Percentiles rank a stretch among this genome's conserved stretches.
phyloP scores from a whole-genome alignment of 2,888 invertebrate species.

The Drosophila histrio region DNA sequence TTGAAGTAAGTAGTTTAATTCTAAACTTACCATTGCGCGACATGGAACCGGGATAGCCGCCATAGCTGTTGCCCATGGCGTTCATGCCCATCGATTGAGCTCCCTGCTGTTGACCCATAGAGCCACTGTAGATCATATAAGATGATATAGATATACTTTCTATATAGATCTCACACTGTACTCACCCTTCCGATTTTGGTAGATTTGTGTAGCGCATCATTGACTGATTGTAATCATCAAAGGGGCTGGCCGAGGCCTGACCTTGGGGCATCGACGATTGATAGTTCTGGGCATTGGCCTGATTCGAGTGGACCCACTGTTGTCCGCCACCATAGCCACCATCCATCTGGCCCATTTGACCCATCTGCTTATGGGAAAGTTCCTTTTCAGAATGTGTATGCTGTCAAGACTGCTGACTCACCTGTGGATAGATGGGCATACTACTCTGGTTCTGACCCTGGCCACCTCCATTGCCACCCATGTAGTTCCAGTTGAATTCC shows the following conservation, averaged over 20 bases:
- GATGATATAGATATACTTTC: neutral
- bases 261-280: conserved; percentile 12
- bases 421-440: conserved; percentile 45
- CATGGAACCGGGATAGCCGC: conserved; percentile 33
- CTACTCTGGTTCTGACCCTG: neutral
- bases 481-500: conserved; percentile 63
- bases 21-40: conserved; percentile 40
- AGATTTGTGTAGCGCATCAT: conserved; percentile 48
- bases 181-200: conserved; percentile 17
- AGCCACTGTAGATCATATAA: neutral
- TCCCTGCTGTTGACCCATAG: conserved; percentile 15
- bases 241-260: conserved; percentile 18
- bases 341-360: conserved; percentile 41
- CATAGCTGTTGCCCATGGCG: conserved; percentile 35
- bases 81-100: conserved; percentile 33
- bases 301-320: conserved; percentile 68
- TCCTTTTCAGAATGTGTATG: neutral
- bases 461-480: conserved; percentile 20
- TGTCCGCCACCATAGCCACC: conserved; percentile 34
- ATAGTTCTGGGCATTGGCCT: conserved; percentile 21
- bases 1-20: neutral
- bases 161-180: conserved; percentile 1
- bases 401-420: neutral
- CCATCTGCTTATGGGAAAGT: neutral
- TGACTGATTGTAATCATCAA: conserved; percentile 51